Base-by-base conservation (phyloP, 2,888 invertebrate genomes). In the Lithophane socia region DNA sequence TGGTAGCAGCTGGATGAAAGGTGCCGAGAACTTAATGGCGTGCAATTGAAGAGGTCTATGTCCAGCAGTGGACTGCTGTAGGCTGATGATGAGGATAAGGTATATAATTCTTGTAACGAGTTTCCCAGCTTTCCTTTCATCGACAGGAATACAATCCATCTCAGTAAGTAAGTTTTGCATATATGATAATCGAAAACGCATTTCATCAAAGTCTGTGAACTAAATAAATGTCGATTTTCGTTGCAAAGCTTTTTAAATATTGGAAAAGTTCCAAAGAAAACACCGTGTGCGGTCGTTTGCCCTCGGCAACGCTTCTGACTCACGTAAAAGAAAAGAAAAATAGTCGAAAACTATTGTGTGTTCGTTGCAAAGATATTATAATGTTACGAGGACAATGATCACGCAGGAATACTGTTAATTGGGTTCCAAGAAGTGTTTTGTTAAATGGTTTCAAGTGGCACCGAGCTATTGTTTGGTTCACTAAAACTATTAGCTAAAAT, bases 181-280 rank as follows among this genome's bases (percentile, higher is more conserved):
- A 49, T 63, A 56, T 37, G 37, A 37, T 37, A 42, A 67, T 69
- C 18, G 60, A 71, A 73, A 74, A 66, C 54, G 4, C 37, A 66
- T 78, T 61, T 77, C 60, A 76, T 67, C n/a, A n/a, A n/a, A n/a
- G 56, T 76, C 56, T 83, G 66, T 83, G 76, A 85, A 83, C 81
- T 82, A 77, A 80, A 87, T 82, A 83, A 85, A 79, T 69, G 65
- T 77, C 77, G 68, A 87, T 83, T 82, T 82, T 77, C 52, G 49
- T 73, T 79, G 67, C 70, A 80, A 82, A 86, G 73, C 82, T 81
- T 87, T 86, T 88, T 76, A 52, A 65, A 67, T 68, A 67, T 94
- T 95, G 95, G 94, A 94, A 84, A 77, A 79, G 89, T 91, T 94
- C 94, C 94, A 95, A 93, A 89, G 91, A 91, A 91, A 91, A 88